Percentiles rank a stretch among this genome's conserved stretches.
These are phyloP conservation scores for Artemia sp. DNA, from an alignment of 2,888 invertebrate genomes.

Conservation along the genomic window DNA sequence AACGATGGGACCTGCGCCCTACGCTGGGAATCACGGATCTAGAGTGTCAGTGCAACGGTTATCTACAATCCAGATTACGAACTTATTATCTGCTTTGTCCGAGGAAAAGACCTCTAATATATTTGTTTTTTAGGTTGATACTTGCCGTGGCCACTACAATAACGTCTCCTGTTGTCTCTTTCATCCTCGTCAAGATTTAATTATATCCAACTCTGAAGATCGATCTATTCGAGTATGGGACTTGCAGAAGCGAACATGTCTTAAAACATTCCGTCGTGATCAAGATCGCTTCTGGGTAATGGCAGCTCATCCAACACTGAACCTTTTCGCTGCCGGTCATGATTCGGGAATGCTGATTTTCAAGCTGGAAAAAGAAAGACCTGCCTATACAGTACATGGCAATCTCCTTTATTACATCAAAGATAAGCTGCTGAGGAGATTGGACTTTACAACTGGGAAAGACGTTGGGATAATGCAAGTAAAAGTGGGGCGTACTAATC, in stretches of 20 bases:
- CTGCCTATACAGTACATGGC: constrained; percentile 82
- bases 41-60: not conserved
- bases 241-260: constrained; percentile 78
- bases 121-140: constrained; percentile 95
- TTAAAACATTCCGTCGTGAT: constrained; percentile 82
- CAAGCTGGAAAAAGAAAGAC: constrained; percentile 79
- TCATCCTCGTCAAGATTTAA: constrained; percentile 89
- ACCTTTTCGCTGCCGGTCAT: constrained; percentile 98
- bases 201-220: constrained; percentile 93
- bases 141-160: constrained; percentile 98
- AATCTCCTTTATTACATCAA: constrained; percentile 91
- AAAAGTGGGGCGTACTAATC: constrained; percentile 52
- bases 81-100: constrained; percentile 31
- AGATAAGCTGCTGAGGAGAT: constrained; percentile 68
- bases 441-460: constrained; percentile 84
- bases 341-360: constrained; percentile 93
- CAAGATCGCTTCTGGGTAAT: constrained; percentile 96
- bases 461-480: constrained; percentile 85
- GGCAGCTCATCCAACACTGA: constrained; percentile 79
- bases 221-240: constrained; percentile 97
- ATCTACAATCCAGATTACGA: not conserved
- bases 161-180: constrained; percentile 95
- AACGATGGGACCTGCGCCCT: not conserved
- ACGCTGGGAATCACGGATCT: too few species aligned
- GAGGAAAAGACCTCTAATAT: constrained; percentile 12